Conservation (phyloP, 2,113 vertebrate species). For the Ochotona princeps region DNA sequence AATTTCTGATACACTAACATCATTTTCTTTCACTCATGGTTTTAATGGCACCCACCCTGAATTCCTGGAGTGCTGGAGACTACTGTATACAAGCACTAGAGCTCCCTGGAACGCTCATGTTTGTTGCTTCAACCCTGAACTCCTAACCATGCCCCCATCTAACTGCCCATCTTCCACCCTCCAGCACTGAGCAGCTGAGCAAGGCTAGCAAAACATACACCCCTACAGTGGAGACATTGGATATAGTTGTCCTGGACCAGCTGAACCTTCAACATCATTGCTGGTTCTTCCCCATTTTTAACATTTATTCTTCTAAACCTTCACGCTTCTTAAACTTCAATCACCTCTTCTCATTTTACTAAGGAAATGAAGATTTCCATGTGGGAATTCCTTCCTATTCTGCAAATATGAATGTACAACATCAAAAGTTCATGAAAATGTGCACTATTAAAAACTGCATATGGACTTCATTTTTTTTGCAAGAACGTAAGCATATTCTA, state of each 20-base stretch:
- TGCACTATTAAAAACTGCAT: too few species aligned
- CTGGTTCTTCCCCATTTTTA: not conserved
- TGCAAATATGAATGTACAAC: not conserved
- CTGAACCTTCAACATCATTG: too few species aligned
- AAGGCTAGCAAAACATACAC: not conserved
- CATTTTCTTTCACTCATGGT: not conserved
- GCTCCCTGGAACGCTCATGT: not conserved
- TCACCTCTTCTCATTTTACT: not conserved
- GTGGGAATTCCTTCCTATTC: not conserved
- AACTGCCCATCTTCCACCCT: not conserved
- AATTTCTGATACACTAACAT: not conserved
- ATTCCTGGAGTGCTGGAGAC: not conserved
- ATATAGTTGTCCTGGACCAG: not conserved
- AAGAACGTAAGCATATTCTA: too few species aligned
- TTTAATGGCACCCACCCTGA: not conserved
- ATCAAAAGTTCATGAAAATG: too few species aligned
- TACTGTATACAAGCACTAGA: not conserved
- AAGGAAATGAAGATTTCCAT: not conserved
- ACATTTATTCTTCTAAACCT: not conserved
- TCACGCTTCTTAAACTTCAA: not conserved
- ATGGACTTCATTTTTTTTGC: too few species aligned
- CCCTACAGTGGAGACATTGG: not conserved
- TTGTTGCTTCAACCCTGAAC: not conserved
- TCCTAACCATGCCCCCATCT: not conserved
- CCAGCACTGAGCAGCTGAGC: too few species aligned